These are phyloP conservation scores for Drosophila chauvacae DNA, from an alignment of 1,140 invertebrate genomes.

Conservation along the genomic window DNA sequence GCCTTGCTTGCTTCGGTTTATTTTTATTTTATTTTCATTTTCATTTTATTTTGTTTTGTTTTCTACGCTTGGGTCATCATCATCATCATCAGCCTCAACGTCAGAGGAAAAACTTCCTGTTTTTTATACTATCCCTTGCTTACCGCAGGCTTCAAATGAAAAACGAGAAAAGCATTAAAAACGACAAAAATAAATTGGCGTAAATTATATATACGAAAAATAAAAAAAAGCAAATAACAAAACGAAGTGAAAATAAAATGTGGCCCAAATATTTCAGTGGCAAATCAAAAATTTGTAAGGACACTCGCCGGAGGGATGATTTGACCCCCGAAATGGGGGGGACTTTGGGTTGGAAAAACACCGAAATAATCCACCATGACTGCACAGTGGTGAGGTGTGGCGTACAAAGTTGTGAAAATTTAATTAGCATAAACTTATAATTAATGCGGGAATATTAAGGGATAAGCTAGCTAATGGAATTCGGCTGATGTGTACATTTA, in stretches of 20 bases:
- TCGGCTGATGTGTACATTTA: conserved; percentile 25
- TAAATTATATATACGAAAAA: conserved; percentile 58
- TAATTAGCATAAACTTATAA: conserved; percentile 48
- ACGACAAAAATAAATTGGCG: conserved; percentile 70
- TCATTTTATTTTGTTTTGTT: conserved; percentile 6
- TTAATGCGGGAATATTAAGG: conserved; percentile 42
- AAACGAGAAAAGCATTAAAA: conserved; percentile 52
- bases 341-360: conserved; percentile 10
- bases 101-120: conserved; percentile 37
- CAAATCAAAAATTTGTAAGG: conserved; percentile 61
- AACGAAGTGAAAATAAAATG: conserved; percentile 37
- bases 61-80: conserved; percentile 19
- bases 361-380: conserved; percentile 21
- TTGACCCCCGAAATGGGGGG: conserved; percentile 29
- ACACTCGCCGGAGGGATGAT: conserved; percentile 45
- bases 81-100: conserved; percentile 43
- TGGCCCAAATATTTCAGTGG: conserved; percentile 53
- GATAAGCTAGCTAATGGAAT: conserved; percentile 40
- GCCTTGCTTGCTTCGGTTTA: not conserved
- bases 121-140: conserved; percentile 24
- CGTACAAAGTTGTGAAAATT: conserved; percentile 31
- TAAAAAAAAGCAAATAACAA: conserved; percentile 13
- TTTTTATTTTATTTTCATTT: conserved; percentile 9
- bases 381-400: conserved; percentile 44
- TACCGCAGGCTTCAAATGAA: conserved; percentile 33